Evolutionary conservation across 2,113 vertebrate species (phyloP).

Genomic region (Procavia capensis): DNA sequence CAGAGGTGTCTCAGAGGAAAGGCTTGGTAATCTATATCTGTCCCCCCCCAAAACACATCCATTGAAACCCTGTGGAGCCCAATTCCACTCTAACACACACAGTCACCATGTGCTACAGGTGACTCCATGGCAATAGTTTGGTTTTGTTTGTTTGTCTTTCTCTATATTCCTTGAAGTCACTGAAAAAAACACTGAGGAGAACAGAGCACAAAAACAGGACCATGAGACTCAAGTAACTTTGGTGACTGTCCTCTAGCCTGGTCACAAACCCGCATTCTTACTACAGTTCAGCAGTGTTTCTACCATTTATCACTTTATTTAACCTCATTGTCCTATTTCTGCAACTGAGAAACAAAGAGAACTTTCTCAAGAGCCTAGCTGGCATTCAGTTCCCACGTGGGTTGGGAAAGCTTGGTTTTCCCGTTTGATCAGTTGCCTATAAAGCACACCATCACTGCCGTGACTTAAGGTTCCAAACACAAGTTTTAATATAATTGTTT

Average conservation of each 20-base stretch:
- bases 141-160: background rate
- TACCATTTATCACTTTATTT: background rate
- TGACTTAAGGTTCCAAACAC: conserved; percentile 4
- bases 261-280: background rate
- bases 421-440: conserved; percentile 27
- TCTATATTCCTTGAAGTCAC: background rate
- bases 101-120: background rate
- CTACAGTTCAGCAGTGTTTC: background rate
- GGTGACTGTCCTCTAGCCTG: background rate
- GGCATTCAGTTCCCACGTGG: background rate
- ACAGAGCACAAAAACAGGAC: background rate
- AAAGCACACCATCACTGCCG: conserved; percentile 12
- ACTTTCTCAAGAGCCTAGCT: background rate
- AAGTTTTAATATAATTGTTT: background rate
- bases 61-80: background rate
- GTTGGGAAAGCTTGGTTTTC: conserved; percentile 30
- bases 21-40: background rate
- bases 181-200: background rate
- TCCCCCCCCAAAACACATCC: background rate
- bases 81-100: too few relatives aligned
- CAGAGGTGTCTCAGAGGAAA: background rate
- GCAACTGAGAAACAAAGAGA: conserved; percentile 2
- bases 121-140: background rate
- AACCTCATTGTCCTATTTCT: background rate
- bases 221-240: background rate